Conservation (phyloP, 2,113 vertebrate species). For the Eleginops maclovinus region DNA sequence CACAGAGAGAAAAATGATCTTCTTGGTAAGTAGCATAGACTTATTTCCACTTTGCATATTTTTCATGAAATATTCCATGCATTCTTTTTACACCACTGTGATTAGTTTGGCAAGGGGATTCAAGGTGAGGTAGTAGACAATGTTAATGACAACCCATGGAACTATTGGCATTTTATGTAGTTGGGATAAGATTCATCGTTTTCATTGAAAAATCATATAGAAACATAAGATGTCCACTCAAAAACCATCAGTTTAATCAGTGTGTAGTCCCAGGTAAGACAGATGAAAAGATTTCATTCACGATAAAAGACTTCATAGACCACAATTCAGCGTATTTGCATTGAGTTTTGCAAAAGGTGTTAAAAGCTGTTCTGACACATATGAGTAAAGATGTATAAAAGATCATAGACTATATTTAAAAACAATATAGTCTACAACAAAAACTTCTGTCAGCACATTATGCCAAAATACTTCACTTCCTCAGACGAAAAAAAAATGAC, state of each 20-base stretch:
- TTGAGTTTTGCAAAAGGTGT: background rate
- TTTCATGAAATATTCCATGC: conserved; percentile 48
- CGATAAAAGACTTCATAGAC: background rate
- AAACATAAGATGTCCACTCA: background rate
- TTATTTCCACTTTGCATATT: conserved; percentile 52
- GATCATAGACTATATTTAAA: too few species aligned
- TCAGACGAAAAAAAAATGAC: background rate
- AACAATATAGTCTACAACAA: background rate
- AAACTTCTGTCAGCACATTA: background rate
- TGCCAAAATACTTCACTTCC: background rate
- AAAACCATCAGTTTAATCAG: background rate
- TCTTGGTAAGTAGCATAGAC: conserved; percentile 24
- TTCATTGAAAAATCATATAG: background rate
- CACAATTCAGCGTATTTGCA: background rate
- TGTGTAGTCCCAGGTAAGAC: background rate
- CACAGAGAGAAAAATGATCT: conserved; percentile 29
- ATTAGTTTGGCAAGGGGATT: conserved; percentile 54
- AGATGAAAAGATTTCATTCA: background rate
- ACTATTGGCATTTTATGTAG: conserved; percentile 17
- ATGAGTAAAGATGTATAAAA: background rate
- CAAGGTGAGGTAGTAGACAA: conserved; percentile 46
- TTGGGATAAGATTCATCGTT: conserved; percentile 4
- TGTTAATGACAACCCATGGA: conserved; percentile 34
- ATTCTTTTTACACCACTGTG: conserved; percentile 23
- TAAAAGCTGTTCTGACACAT: background rate